A percentile compares a stretch with the other conserved stretches of the same genome.
phyloP scores from a whole-genome alignment of 30 jellyfish, hydroid and myxozoan genomes.

The Turritopsis rubra region DNA sequence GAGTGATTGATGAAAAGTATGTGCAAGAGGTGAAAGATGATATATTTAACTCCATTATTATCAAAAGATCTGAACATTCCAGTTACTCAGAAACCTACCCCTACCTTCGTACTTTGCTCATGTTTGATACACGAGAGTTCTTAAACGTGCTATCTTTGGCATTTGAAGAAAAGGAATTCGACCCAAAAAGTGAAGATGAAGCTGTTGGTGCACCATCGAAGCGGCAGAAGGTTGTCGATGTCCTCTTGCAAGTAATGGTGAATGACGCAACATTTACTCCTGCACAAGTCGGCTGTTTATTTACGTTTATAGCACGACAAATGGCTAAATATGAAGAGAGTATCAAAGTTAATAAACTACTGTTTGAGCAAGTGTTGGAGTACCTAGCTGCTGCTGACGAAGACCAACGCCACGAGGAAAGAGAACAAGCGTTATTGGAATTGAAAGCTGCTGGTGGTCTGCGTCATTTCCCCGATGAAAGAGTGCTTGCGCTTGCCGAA shows the following conservation, averaged over 20 bases:
- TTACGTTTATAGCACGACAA: conserved; percentile 96
- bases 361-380: conserved; percentile 87
- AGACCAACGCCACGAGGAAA: conserved; percentile 90
- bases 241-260: conserved; percentile 85
- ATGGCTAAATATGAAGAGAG: conserved; percentile 81
- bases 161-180: conserved; percentile 93
- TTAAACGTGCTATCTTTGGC: conserved; percentile 88
- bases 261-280: conserved; percentile 79
- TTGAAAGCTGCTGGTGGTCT: conserved; percentile 92
- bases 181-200: conserved; percentile 26
- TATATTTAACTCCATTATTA: conserved; percentile 54
- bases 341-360: conserved; percentile 76
- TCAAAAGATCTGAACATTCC: conserved; percentile 40
- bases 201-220: conserved; percentile 61
- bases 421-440: conserved; percentile 95
- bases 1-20: conserved; percentile 41
- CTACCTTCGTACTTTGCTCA: conserved; percentile 55
- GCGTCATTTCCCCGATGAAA: conserved; percentile 70
- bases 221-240: conserved; percentile 88
- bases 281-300: conserved; percentile 86
- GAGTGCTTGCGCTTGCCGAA: conserved; percentile 81
- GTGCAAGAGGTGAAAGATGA: conserved; percentile 61
- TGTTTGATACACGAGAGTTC: conserved; percentile 89
- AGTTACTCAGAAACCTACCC: conserved; percentile 66
- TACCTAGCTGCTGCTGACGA: conserved; percentile 86